A percentile compares a stretch with the other conserved stretches of the same genome.
Conservation (phyloP, 2,888 invertebrate genomes). For the Eugnorisma glareosa region DNA sequence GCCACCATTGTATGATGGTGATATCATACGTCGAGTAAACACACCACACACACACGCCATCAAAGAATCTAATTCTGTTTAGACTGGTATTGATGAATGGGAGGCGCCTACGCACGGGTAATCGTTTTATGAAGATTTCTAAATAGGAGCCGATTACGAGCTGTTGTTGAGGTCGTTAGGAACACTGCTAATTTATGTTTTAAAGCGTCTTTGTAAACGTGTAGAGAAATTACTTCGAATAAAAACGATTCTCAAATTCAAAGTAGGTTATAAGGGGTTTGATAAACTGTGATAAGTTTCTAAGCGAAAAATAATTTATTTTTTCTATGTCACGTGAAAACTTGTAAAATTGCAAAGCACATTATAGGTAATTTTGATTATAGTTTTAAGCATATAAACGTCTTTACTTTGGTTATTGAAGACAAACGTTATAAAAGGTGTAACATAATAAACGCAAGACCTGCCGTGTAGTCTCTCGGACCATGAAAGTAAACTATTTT, state of each 20-base stretch:
- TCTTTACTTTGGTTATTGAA: neutral
- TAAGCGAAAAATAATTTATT: too few species aligned
- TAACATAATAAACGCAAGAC: too few species aligned
- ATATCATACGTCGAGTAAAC: conserved; percentile 50
- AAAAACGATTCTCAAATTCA: too few species aligned
- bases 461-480: too few species aligned
- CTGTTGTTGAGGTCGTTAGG: conserved; percentile 7
- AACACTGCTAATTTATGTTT: neutral
- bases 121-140: conserved; percentile 37
- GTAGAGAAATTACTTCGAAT: neutral
- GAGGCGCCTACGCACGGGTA: conserved; percentile 5
- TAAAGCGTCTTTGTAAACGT: neutral
- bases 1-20: conserved; percentile 50
- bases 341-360: neutral
- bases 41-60: conserved; percentile 19
- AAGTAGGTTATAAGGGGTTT: too few species aligned
- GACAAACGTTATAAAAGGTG: neutral
- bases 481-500: too few species aligned
- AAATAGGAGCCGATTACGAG: neutral
- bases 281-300: too few species aligned
- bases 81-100: conserved; percentile 35
- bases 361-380: neutral
- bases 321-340: neutral
- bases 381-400: neutral
- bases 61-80: conserved; percentile 35